These are phyloP conservation scores for Petromus typicus DNA, from an alignment of 2,113 vertebrate species.

Conservation along the genomic window DNA sequence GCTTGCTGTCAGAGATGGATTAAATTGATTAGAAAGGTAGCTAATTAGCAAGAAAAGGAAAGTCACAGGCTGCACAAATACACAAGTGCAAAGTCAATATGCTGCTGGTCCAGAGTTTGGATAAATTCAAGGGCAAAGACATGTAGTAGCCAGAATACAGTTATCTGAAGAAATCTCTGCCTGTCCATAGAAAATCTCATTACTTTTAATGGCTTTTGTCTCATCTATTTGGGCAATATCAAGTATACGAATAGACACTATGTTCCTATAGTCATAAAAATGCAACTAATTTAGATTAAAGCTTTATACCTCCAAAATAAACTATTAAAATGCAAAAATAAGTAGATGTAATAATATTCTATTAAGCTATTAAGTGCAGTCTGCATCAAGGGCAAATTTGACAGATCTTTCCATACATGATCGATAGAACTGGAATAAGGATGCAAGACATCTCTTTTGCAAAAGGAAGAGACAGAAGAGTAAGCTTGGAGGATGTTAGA, in stretches of 20 bases:
- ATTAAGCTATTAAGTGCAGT: conserved; percentile 38
- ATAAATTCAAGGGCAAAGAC: conserved; percentile 75
- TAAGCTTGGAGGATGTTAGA: background rate
- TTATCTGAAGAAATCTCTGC: conserved; percentile 4
- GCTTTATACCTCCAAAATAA: conserved; percentile 53
- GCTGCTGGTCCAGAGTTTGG: conserved; percentile 16
- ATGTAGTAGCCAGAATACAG: conserved; percentile 40
- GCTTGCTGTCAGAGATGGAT: conserved; percentile 77
- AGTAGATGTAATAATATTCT: conserved; percentile 11
- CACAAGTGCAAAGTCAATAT: conserved; percentile 51
- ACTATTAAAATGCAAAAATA: conserved; percentile 48
- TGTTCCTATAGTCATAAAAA: conserved; percentile 7
- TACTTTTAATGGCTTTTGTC: conserved; percentile 43
- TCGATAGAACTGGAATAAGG: conserved; percentile 33
- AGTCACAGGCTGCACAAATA: conserved; percentile 62
- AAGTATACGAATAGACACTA: conserved; percentile 4
- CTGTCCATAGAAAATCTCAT: conserved; percentile 20
- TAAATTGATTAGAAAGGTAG: conserved; percentile 79
- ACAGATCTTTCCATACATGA: conserved; percentile 37
- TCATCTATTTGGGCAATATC: background rate
- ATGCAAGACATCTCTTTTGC: conserved; percentile 37
- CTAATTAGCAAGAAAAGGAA: conserved; percentile 75
- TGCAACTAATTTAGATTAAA: conserved; percentile 56
- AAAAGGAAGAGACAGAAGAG: conserved; percentile 1
- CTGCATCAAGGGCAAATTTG: conserved; percentile 39